Evolutionary conservation across 2,888 invertebrate genomes (phyloP).

Genomic region (Cloeon dipterum): DNA sequence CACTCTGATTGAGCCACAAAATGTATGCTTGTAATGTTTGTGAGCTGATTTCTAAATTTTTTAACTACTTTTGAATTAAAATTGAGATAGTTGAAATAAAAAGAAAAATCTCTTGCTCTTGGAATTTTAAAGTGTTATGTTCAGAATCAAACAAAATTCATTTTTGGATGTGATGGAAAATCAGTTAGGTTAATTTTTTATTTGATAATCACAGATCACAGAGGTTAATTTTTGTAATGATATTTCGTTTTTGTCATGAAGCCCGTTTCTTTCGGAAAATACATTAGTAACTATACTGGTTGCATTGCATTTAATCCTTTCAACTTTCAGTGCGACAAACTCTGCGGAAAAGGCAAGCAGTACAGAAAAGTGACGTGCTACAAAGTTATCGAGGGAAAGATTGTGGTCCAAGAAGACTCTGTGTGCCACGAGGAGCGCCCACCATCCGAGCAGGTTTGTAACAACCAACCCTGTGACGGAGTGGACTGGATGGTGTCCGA

Average conservation of each 20-base stretch:
- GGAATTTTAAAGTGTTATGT: no score
- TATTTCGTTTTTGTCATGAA: no score
- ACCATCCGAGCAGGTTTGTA: slow-evolving; percentile 40
- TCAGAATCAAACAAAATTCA: no score
- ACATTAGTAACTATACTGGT: no score
- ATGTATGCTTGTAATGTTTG: background rate
- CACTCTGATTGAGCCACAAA: background rate
- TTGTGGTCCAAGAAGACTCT: slow-evolving; percentile 43
- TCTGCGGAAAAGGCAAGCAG: slow-evolving; percentile 79
- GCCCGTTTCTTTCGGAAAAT: no score
- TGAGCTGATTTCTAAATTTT: background rate
- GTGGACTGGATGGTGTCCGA: slow-evolving; percentile 74
- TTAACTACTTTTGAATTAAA: slow-evolving; percentile 2
- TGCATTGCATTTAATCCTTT: slow-evolving; percentile 10
- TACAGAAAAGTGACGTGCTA: slow-evolving; percentile 60
- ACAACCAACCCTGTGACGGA: slow-evolving; percentile 65
- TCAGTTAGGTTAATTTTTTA: no score
- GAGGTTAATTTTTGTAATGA: no score
- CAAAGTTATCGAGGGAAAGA: slow-evolving; percentile 32
- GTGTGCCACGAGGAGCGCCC: slow-evolving; percentile 40
- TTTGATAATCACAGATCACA: no score
- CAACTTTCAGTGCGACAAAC: slow-evolving; percentile 74
- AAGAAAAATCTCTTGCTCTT: no score
- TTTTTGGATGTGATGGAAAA: no score
- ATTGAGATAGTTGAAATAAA: slow-evolving; percentile 1